These are phyloP conservation scores for Hypolimnas misippus DNA, from an alignment of 2,888 invertebrate species.

Conservation along the genomic window DNA sequence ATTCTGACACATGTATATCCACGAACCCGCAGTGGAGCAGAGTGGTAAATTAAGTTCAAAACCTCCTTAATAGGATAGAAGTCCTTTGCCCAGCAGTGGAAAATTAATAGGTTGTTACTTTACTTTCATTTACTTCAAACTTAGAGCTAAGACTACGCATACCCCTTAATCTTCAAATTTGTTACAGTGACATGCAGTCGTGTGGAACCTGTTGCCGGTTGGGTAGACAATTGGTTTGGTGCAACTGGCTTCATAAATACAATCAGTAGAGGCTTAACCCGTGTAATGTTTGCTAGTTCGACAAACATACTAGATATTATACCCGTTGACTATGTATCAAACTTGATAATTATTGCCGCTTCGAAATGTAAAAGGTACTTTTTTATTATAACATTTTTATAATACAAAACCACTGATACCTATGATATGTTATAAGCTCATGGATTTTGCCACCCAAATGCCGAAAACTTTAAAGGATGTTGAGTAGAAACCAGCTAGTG, in stretches of 20 bases:
- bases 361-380: slow-evolving; percentile 49
- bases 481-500: too few species aligned
- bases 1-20: too few species aligned
- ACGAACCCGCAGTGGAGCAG: too few species aligned
- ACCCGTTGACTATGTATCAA: slow-evolving; percentile 53
- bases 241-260: slow-evolving; percentile 48
- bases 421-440: background rate
- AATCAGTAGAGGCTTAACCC: slow-evolving; percentile 45
- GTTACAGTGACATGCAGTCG: slow-evolving; percentile 50
- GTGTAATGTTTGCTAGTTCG: slow-evolving; percentile 25
- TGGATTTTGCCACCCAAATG: background rate
- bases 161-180: too few species aligned
- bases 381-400: background rate
- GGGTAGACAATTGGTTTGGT: slow-evolving; percentile 56
- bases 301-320: slow-evolving; percentile 45
- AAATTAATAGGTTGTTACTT: too few species aligned
- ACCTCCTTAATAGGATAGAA: too few species aligned
- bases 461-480: background rate
- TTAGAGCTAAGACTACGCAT: too few species aligned
- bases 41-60: too few species aligned
- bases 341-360: slow-evolving; percentile 50
- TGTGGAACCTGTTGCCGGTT: slow-evolving; percentile 53
- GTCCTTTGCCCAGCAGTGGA: too few species aligned
- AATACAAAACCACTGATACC: too few species aligned
- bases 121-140: too few species aligned